Evolutionary conservation across 1,140 invertebrate species (phyloP).

Genomic region (Trichomalopsis sarcophagae): DNA sequence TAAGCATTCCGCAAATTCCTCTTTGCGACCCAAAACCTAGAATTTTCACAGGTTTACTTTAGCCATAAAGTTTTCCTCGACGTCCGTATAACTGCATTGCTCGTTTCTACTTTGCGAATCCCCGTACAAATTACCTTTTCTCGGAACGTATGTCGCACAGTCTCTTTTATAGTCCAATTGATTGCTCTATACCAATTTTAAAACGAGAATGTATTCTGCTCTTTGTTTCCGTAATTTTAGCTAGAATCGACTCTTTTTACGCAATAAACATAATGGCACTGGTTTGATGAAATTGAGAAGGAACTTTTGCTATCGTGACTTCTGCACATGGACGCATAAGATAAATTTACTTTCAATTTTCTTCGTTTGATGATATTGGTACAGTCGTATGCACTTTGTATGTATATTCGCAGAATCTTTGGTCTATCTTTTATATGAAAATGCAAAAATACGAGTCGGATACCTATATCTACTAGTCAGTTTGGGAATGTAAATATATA

Average conservation of each 20-base stretch:
- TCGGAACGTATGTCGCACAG: background rate
- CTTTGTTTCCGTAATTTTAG: background rate
- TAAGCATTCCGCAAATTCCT: background rate
- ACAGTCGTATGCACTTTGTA: background rate
- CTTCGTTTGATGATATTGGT: background rate
- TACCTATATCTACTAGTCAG: too few relatives aligned
- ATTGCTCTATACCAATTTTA: background rate
- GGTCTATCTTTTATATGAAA: background rate
- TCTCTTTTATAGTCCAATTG: background rate
- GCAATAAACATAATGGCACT: background rate
- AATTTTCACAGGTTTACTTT: background rate
- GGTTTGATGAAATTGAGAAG: background rate
- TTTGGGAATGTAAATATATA: too few relatives aligned
- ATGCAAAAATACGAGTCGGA: background rate
- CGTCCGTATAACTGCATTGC: background rate
- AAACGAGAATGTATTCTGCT: background rate
- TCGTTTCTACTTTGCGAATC: background rate
- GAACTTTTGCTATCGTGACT: background rate
- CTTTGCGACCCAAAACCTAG: background rate
- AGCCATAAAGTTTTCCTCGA: background rate
- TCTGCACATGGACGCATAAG: background rate
- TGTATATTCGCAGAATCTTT: background rate
- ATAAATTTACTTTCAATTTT: background rate
- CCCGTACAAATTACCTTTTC: background rate
- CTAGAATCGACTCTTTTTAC: background rate